Evolutionary conservation across 2,113 vertebrate species (phyloP), one percentile per base, ranked within the genome.

Genomic region (Bagarius yarrelli): DNA sequence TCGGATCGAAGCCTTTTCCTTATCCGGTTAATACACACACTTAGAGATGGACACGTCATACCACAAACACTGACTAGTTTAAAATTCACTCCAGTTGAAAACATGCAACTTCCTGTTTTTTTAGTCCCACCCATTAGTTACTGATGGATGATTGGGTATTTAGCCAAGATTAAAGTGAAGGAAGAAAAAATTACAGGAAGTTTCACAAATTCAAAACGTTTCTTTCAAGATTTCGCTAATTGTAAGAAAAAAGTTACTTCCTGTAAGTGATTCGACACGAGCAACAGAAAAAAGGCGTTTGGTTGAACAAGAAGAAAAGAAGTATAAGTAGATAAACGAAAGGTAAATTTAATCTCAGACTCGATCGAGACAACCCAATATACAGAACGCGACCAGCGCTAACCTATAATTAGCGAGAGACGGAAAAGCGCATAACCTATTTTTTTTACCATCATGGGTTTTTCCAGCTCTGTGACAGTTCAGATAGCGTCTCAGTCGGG

Each of bases 381-480:
- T 0, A 23, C 12, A 2, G 3, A 60, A 34, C 1, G 32, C 44
- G 81, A 40, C 67, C 15, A 47, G 56, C 36, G 8, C 30, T 44
- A 76, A 9, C 32, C 40, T 57, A 61, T 57, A 82, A 59, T 63
- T 70, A n/a, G 36, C 12, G 12, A 36, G 18, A 15, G 32, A 75
- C 40, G 5, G 23, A 40, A 60, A 34, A 23, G 55, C 6, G 57
- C 32, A 11, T 30, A 36, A 47, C 57, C 44, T 30, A n/a, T n/a
- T 81, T 64, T 59, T 81, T 53, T 50, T 36, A 25, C 30, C 44
- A 14, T 63, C 69, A 32, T 53, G 8, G n/a, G 19, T 72, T 61
- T 18, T 53, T 76, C 44, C 44, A 53, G 70, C 57, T 53, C 15
- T 56, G 36, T 75, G 71, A 75, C 71, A 75, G 70, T 66, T 56